Evolutionary conservation across 2,797 vertebrate species (phyloP), one percentile per base, ranked within the genome.

Genomic region (Florisuga fusca): DNA sequence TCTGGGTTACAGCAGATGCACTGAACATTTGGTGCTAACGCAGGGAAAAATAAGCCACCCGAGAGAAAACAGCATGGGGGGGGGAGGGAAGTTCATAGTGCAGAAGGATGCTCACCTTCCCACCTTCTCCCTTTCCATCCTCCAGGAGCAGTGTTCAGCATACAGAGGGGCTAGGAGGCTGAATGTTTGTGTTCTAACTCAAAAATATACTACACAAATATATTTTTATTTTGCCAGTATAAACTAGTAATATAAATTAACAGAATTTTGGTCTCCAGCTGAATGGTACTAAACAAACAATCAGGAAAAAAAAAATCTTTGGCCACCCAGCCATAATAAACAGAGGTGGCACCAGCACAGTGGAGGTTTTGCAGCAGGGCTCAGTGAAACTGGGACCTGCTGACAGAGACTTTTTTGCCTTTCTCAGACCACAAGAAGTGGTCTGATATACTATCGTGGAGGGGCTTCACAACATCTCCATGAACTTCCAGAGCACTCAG

Each of bases 31-130:
- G 75, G 51, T 54, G 84, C 45, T 64, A 29, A 38, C 2, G 0
- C 45, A 46, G 46, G 62, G 36, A 6, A 84, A 79, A 92, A 79
- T 5, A 20, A 84, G 7, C 25, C 15, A 11, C 27, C 31, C 14
- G 15, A 3, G 29, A 63, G 87, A 29, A 2, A 71, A 31, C 45
- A 51, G 55, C 67, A 13, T 0, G 0, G 34, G 55, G 54, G 5
- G 41, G 10, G 0, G 0, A n/a, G 27, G 36, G n/a, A 62, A n/a
- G 25, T 50, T 69, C 12, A 3, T 3, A 10, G 58, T 9, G 1
- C 31, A n/a, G 41, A n/a, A 31, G 27, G 48, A 53, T 14, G 16
- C 29, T 12, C 46, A 26, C 50, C 57, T 86, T 66, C 11, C 46
- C 20, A 5, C 12, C 21, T 46, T 62, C 23, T 41, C 12, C 12